Base-by-base conservation (phyloP, 2,797 vertebrate genomes). In the Sparus aurata region DNA sequence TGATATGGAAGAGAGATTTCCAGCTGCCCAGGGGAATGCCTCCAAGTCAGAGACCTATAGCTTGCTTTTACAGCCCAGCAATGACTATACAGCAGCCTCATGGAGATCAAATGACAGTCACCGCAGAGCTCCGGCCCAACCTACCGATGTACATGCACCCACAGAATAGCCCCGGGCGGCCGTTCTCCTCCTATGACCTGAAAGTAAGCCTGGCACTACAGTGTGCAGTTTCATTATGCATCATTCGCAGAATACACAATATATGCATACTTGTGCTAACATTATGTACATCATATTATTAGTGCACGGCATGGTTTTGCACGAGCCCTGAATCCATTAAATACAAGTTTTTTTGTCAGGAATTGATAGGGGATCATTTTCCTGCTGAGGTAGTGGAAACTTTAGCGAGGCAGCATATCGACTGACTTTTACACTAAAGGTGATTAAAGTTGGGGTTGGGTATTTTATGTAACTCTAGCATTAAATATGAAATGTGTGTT, bases 111-210 rank as follows among this genome's bases (percentile, higher is more conserved):
- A 86, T 85, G 16, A 80, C 66, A 11, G 83, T 90, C 50, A 72
- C 83, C 0, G 57, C 90, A 0, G 95, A 96, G 67, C 79, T 93
- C 23, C 96, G 96, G 70, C 92, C 95, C 3, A 93, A 92, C 70
- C 89, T 96, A 52, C 96, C 95, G 20, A 94, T 97, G 92, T 94
- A 98, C 85, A 96, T 97, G 92, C 95, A 95, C 73, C 89, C 95
- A 55, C 95, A 97, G 63, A 95, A 96, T 62, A 95, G 94, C 93
- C 97, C 95, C 0, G 95, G 95, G 45, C 92, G 97, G 94, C 94
- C 95, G 0, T 96, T 94, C 82, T 95, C 96, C 73, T 95, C 95
- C 43, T 95, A 96, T 16, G 97, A 97, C 90, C 95, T 96, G 80
- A 98, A 99, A 96, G 98, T 99, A 96, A 75, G 89, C 8, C 38